Evolutionary conservation across 2,888 invertebrate species (phyloP), one percentile per base, ranked within the genome.

Genomic region (Spatulosminthurus flaviceps): DNA sequence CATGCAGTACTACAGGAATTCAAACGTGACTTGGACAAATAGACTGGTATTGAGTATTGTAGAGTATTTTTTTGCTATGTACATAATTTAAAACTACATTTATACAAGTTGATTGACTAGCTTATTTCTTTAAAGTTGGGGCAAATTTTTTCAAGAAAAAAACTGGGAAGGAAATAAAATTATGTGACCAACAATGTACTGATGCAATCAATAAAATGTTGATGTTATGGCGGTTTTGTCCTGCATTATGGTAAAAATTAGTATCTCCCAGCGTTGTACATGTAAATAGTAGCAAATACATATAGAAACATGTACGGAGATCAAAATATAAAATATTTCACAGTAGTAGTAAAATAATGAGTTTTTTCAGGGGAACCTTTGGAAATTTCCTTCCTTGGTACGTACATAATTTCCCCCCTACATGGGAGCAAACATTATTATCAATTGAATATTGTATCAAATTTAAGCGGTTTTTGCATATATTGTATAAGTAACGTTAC

Each of bases 301-400:
- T 28, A 28, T 67, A 67, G 9, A 67, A 19, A 51, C 51, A 51
- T n/a, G 16, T 26, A 60, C 26, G 43, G 73, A 73, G 73, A 73
- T 73, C 73, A 73, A n/a, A n/a, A 73, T 28, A 60, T 73, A 43
- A 73, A 19, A 60, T 73, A n/a, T n/a, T 19, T 21, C 28, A 5
- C 21, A n/a, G 11, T 70, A n/a, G 11, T 70, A 70, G 41, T 70
- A 70, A 70, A 70, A 70, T 70, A 70, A 70, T 70, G 41, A 70
- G 42, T 70, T 70, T 70, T 34, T n/a, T n/a, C n/a, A n/a, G 41
- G 28, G 1, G 5, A n/a, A 41, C 41, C 28, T 41, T 19, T 41
- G 41, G 19, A 67, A 9, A 67, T n/a, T 13, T n/a, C 7, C 28
- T 9, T 28, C 64, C 9, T 34, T 9, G 34, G 51, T 19, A 19